Percentiles rank a stretch among this genome's conserved stretches.
These are phyloP conservation scores for Danio jaintianensis DNA, from an alignment of 2,797 vertebrate genomes.

Conservation along the genomic window DNA sequence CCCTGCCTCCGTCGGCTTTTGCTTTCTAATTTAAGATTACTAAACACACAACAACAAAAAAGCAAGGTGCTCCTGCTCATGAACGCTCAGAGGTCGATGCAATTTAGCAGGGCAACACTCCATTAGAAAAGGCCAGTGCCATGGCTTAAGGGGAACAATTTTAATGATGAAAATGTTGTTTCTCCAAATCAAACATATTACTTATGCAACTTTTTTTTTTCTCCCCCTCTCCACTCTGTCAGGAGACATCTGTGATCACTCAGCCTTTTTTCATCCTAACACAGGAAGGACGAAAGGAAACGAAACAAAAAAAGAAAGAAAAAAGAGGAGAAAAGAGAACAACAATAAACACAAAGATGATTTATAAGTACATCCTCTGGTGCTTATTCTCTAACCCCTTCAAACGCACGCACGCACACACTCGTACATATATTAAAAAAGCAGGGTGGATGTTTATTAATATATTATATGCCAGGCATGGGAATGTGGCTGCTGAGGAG, in stretches of 20 bases:
- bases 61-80: slow-evolving; percentile 90
- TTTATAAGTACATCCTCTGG: slow-evolving; percentile 70
- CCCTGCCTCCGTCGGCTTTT: slow-evolving; percentile 16
- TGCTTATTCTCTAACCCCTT: slow-evolving; percentile 56
- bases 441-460: slow-evolving; percentile 63
- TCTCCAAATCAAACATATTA: slow-evolving; percentile 72
- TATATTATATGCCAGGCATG: slow-evolving; percentile 75
- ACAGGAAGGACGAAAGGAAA: slow-evolving; percentile 31
- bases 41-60: slow-evolving; percentile 74
- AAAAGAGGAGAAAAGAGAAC: slow-evolving; percentile 51
- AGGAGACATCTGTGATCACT: slow-evolving; percentile 36
- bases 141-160: slow-evolving; percentile 86
- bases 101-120: slow-evolving; percentile 90
- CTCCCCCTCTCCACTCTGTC: neutral
- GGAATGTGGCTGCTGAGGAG: slow-evolving; percentile 84
- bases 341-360: slow-evolving; percentile 63
- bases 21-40: slow-evolving; percentile 52
- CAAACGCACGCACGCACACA: slow-evolving; percentile 34
- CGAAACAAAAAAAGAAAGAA: slow-evolving; percentile 44
- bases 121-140: slow-evolving; percentile 96
- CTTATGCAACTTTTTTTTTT: slow-evolving; percentile 24
- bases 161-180: slow-evolving; percentile 89
- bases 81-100: slow-evolving; percentile 89
- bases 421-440: slow-evolving; percentile 71
- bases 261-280: slow-evolving; percentile 44